These are phyloP conservation scores for Caiman crocodilus DNA, from an alignment of 2,797 vertebrate species.

Conservation along the genomic window DNA sequence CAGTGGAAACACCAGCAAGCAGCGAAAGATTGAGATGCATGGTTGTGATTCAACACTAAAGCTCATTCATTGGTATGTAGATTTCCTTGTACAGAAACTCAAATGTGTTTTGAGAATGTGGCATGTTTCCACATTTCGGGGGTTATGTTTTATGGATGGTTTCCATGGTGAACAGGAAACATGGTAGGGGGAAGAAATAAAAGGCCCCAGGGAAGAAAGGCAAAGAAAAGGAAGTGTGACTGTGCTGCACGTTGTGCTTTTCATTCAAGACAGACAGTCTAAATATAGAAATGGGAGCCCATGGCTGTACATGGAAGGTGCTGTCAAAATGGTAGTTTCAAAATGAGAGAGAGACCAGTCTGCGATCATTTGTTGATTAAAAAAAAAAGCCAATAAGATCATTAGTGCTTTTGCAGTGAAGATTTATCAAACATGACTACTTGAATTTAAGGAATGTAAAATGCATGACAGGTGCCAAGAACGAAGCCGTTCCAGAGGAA, in stretches of 20 bases:
- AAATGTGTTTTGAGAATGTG: background rate
- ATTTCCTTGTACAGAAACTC: background rate
- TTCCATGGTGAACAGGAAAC: constrained; percentile 12
- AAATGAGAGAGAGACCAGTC: background rate
- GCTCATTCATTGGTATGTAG: background rate
- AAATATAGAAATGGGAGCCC: background rate
- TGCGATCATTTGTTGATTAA: background rate
- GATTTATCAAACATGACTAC: background rate
- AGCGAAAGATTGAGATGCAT: accelerated
- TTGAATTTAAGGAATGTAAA: background rate
- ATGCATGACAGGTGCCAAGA: background rate
- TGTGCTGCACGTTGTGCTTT: background rate
- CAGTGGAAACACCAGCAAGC: background rate
- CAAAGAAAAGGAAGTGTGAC: background rate
- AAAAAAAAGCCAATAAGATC: background rate
- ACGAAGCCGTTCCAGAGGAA: background rate
- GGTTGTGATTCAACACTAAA: background rate
- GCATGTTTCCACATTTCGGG: background rate
- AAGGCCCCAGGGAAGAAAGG: background rate
- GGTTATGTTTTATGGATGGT: background rate
- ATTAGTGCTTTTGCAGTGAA: background rate
- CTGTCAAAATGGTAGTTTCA: background rate
- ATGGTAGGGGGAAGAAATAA: background rate
- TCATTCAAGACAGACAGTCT: background rate
- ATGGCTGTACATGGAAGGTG: background rate